Conservation (phyloP, 2,888 invertebrate genomes). For the Kryphioiulus occultus region DNA sequence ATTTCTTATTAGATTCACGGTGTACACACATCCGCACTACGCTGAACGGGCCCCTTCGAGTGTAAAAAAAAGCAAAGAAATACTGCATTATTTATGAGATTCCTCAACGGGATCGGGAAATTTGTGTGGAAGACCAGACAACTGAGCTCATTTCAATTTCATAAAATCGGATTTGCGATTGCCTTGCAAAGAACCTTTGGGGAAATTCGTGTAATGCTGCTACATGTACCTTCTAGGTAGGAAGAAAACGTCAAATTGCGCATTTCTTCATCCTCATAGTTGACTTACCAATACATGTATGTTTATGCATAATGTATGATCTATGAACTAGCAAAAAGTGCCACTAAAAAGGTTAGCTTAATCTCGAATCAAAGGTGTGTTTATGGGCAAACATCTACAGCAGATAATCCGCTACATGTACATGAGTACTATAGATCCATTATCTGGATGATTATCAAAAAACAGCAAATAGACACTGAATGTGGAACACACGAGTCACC, state of each 20-base stretch:
- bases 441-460: too few species aligned
- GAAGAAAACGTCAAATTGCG: not conserved
- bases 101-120: not conserved
- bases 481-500: too few species aligned
- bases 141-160: not conserved
- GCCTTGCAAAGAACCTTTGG: not conserved
- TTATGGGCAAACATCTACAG: too few species aligned
- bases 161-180: not conserved
- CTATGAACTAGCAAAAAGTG: not conserved
- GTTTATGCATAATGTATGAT: not conserved
- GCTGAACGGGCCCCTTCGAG: conserved; percentile 86
- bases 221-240: not conserved
- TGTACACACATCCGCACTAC: conserved; percentile 94
- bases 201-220: not conserved
- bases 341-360: not conserved
- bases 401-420: too few species aligned
- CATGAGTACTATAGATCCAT: too few species aligned
- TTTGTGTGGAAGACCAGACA: not conserved
- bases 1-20: conserved; percentile 91
- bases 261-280: not conserved
- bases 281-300: not conserved
- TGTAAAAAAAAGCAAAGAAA: conserved; percentile 16
- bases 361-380: too few species aligned
- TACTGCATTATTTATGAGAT: conserved; percentile 35
- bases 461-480: too few species aligned